These are phyloP conservation scores for Naso thynnoides DNA, from an alignment of 2,797 vertebrate species.

Conservation along the genomic window DNA sequence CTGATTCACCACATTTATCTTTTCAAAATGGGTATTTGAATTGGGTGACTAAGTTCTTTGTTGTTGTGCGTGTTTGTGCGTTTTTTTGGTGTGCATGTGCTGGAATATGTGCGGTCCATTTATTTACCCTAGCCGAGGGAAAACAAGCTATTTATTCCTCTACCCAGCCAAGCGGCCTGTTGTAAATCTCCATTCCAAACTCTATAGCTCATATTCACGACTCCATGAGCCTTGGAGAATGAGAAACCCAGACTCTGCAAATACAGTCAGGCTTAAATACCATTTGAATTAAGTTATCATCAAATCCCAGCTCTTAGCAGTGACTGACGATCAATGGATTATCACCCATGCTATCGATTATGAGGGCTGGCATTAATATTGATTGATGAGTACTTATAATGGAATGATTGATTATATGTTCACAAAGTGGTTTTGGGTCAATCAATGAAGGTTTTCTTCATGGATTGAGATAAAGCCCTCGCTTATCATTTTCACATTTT, in stretches of 20 bases:
- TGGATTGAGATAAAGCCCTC: slow-evolving; percentile 61
- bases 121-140: slow-evolving; percentile 75
- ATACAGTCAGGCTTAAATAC: slow-evolving; percentile 60
- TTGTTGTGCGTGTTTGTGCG: slow-evolving; percentile 46
- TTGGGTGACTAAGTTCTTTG: slow-evolving; percentile 56
- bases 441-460: slow-evolving; percentile 73
- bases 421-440: slow-evolving; percentile 63
- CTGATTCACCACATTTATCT: slow-evolving; percentile 83
- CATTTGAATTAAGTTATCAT: slow-evolving; percentile 75
- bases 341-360: slow-evolving; percentile 73
- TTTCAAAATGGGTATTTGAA: slow-evolving; percentile 83
- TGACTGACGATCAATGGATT: slow-evolving; percentile 74
- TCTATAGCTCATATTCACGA: slow-evolving; percentile 64
- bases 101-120: slow-evolving; percentile 69
- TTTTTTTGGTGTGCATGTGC: slow-evolving; percentile 16
- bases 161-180: slow-evolving; percentile 52
- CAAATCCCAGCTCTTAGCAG: slow-evolving; percentile 62
- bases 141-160: slow-evolving; percentile 72
- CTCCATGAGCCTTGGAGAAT: slow-evolving; percentile 56
- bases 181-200: slow-evolving; percentile 80
- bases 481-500: slow-evolving; percentile 70
- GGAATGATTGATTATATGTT: slow-evolving; percentile 78
- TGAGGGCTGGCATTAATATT: slow-evolving; percentile 74
- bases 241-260: slow-evolving; percentile 55
- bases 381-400: slow-evolving; percentile 79